Conservation (phyloP, 2,888 invertebrate species). For the Tipula vernalis region DNA sequence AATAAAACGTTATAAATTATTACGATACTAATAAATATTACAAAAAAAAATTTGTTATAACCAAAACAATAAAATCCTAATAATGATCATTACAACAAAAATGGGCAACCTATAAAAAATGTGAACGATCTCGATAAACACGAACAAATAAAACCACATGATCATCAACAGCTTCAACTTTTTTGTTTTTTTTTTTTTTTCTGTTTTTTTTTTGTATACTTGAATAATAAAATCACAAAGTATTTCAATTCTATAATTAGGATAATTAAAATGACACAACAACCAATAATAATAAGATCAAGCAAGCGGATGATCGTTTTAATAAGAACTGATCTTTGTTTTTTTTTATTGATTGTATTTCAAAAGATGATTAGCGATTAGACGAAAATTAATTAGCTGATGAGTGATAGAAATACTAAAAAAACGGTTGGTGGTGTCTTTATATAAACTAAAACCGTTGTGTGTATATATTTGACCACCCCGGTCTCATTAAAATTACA, state of each 20-base stretch:
- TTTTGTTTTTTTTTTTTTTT: not conserved
- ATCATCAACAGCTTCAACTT: not conserved
- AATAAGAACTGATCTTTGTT: not conserved
- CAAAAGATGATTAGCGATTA: not conserved
- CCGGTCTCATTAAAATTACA: not conserved
- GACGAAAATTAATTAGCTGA: not conserved
- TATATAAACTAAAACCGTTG: not conserved
- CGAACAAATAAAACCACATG: not conserved
- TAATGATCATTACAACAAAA: not conserved
- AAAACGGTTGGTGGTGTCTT: not conserved
- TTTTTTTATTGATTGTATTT: not conserved
- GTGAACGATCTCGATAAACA: not conserved
- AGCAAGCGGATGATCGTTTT: not conserved
- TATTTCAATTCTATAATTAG: not conserved
- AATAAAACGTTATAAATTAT: not conserved
- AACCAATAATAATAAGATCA: not conserved
- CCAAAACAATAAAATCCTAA: not conserved
- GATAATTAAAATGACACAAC: not conserved
- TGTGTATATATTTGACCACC: not conserved
- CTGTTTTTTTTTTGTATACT: not conserved
- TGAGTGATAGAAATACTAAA: not conserved
- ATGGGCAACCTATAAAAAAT: not conserved
- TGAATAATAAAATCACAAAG: not conserved
- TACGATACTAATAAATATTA: not conserved
- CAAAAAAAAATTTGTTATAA: not conserved